Conservation (phyloP, 2,113 vertebrate species). For the Saccopteryx leptura region DNA sequence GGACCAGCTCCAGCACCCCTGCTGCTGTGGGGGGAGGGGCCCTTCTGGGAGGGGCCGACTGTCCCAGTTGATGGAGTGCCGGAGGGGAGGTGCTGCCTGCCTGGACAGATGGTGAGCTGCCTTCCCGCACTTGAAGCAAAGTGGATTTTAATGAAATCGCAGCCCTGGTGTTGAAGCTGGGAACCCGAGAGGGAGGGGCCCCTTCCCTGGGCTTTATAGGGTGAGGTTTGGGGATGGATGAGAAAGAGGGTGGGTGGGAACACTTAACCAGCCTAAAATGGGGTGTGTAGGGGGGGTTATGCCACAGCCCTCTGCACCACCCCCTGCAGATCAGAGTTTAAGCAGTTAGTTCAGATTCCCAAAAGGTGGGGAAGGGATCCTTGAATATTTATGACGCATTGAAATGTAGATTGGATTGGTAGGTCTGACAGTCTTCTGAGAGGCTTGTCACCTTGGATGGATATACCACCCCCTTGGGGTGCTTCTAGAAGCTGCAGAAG, state of each 20-base stretch:
- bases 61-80: slow-evolving; percentile 80
- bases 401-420: slow-evolving; percentile 83
- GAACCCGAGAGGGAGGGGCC: not conserved
- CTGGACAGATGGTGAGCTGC: slow-evolving; percentile 81
- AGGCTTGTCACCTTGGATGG: slow-evolving; percentile 69
- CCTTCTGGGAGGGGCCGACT: slow-evolving; percentile 54
- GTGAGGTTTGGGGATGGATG: not conserved
- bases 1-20: not conserved
- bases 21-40: slow-evolving; percentile 38
- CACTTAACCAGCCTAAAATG: slow-evolving; percentile 50
- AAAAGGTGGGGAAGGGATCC: slow-evolving; percentile 51
- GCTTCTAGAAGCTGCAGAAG: not conserved
- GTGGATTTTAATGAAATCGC: slow-evolving; percentile 84
- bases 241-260: not conserved
- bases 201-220: not conserved
- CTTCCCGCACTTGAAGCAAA: slow-evolving; percentile 83
- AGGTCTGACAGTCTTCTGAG: slow-evolving; percentile 73
- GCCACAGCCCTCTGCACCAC: not conserved
- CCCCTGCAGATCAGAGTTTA: slow-evolving; percentile 43
- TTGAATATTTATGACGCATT: slow-evolving; percentile 84
- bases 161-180: slow-evolving; percentile 66
- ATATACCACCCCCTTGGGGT: slow-evolving; percentile 52
- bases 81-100: slow-evolving; percentile 70
- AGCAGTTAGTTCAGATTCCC: slow-evolving; percentile 64
- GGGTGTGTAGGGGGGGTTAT: not conserved